Conservation (phyloP, 2,113 vertebrate species). For the Phaethornis superciliosus region DNA sequence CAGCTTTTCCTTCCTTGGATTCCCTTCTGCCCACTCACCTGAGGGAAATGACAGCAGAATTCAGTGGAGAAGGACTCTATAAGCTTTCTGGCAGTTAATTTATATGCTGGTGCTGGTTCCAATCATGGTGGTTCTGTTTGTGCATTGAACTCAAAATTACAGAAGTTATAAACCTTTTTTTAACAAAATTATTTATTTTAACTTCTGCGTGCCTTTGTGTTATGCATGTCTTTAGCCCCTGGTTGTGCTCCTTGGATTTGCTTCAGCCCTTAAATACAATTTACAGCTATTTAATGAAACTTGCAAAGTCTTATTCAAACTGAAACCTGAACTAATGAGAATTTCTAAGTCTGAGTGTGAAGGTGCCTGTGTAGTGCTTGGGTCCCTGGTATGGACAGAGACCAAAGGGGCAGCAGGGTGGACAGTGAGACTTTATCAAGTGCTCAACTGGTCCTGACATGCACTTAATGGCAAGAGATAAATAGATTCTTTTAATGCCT, state of each 20-base stretch:
- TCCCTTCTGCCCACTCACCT: not conserved
- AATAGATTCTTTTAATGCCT: conserved; percentile 57
- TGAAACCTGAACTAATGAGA: not conserved
- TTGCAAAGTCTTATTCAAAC: not conserved
- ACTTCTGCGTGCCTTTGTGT: not conserved
- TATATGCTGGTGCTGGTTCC: not conserved
- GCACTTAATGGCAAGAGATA: conserved; percentile 56
- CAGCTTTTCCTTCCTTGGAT: not conserved
- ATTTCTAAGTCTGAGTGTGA: not conserved
- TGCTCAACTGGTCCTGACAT: conserved; percentile 20
- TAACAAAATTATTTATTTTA: not conserved
- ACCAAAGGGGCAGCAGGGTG: conserved; percentile 6
- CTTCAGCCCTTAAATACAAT: not conserved
- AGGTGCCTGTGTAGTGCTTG: not conserved
- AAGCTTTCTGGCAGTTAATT: not conserved
- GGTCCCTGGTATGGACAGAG: not conserved
- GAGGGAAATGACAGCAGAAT: not conserved
- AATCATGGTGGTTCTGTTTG: not conserved
- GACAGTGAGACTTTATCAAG: conserved; percentile 24
- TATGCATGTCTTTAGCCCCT: not conserved
- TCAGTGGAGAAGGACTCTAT: not conserved
- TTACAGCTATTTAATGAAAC: not conserved
- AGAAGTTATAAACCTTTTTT: not conserved
- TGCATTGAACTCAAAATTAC: not conserved
- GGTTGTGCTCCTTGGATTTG: not conserved